Conservation (phyloP, 2,113 vertebrate genomes). For the Malurus cyaneus region DNA sequence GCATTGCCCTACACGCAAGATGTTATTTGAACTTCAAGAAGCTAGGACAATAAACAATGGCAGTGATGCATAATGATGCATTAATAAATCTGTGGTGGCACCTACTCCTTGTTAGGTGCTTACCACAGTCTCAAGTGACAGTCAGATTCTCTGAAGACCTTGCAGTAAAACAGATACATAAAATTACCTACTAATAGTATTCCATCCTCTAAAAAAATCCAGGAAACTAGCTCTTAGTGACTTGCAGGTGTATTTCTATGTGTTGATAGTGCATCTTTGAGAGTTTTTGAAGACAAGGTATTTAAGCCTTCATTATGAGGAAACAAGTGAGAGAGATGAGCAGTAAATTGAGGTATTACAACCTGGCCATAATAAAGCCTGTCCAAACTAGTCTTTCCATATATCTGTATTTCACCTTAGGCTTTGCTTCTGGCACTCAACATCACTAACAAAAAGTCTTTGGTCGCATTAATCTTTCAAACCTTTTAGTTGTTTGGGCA, state of each 20-base stretch:
- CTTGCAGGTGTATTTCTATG: not conserved
- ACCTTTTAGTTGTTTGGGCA: not conserved
- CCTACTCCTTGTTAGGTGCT: not conserved
- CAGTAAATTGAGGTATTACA: not conserved
- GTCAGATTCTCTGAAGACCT: not conserved
- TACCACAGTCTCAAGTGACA: not conserved
- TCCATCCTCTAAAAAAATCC: not conserved
- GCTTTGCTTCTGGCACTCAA: conserved; percentile 27
- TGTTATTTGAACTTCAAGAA: conserved; percentile 1
- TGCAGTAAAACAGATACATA: not conserved
- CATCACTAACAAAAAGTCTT: conserved; percentile 1
- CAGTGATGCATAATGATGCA: not conserved
- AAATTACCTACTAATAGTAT: not conserved
- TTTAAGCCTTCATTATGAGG: not conserved
- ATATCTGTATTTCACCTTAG: not conserved
- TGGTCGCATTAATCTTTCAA: conserved; percentile 37
- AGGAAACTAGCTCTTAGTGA: not conserved
- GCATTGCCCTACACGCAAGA: not conserved
- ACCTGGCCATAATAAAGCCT: not conserved
- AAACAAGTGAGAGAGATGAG: not conserved
- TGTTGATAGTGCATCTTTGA: not conserved
- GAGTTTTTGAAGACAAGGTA: not conserved
- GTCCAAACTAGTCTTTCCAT: not conserved
- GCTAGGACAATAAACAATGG: not conserved
- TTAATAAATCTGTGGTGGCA: not conserved